phyloP scores from a whole-genome alignment of 2,888 invertebrate genomes.

The Rutpela maculata region DNA sequence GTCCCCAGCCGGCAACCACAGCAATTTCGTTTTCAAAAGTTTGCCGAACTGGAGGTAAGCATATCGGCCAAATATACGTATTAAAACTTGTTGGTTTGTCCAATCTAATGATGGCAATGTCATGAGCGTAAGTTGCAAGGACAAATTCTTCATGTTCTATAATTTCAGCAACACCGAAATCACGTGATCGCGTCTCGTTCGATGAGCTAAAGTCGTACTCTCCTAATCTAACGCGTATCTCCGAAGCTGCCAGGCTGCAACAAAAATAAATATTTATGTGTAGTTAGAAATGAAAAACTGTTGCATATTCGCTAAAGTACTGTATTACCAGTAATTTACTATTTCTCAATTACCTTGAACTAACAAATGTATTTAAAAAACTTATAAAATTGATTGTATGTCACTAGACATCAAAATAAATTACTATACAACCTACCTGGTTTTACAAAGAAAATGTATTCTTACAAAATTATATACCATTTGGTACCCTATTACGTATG shows the following conservation, averaged over 20 bases:
- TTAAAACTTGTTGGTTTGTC: conserved; percentile 82
- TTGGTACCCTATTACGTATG: no score
- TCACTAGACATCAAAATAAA: no score
- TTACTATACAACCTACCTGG: no score
- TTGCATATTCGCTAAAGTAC: no score
- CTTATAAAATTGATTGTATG: no score
- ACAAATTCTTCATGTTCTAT: conserved; percentile 83
- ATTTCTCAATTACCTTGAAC: no score
- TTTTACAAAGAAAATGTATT: no score
- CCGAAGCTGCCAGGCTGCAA: conserved; percentile 77
- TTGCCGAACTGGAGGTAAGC: conserved; percentile 82
- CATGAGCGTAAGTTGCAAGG: conserved; percentile 82
- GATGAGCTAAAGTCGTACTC: conserved; percentile 85
- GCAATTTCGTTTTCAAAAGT: conserved; percentile 79
- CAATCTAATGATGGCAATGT: conserved; percentile 85
- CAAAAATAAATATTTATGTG: not conserved
- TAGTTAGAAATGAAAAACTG: no score
- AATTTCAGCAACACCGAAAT: conserved; percentile 82
- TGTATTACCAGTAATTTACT: no score
- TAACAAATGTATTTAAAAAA: no score
- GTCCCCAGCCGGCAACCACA: conserved; percentile 89
- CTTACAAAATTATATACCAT: no score
- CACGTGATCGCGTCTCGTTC: conserved; percentile 83
- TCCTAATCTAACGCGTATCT: conserved; percentile 84
- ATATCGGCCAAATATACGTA: conserved; percentile 89